Percentiles rank a stretch among this genome's conserved stretches.
Evolutionary conservation across 2,888 invertebrate genomes (phyloP).

Genomic region (Tetanocera ferruginea): DNA sequence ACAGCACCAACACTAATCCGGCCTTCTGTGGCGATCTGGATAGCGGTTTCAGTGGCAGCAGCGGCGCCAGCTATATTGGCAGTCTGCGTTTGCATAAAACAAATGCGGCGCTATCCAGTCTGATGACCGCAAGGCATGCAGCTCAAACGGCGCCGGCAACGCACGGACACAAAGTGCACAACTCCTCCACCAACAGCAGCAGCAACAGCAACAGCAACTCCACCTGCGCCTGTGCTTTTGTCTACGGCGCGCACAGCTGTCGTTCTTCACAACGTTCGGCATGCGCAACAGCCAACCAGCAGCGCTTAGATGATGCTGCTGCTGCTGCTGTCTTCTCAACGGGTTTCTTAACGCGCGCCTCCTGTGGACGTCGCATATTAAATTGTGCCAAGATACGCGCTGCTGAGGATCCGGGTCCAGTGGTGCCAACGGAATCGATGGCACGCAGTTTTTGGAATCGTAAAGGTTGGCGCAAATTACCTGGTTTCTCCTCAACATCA

Average conservation of each 20-base stretch:
- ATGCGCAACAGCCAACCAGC: conserved; percentile 33
- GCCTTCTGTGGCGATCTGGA: conserved; percentile 75
- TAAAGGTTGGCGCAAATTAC: conserved; percentile 84
- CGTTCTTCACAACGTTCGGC: conserved; percentile 65
- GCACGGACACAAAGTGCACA: not conserved
- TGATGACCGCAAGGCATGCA: conserved; percentile 60
- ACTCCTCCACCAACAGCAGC: not conserved
- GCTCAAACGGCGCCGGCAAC: conserved; percentile 25
- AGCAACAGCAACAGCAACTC: conserved; percentile 28
- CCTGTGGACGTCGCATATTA: conserved; percentile 68
- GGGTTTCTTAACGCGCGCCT: conserved; percentile 64
- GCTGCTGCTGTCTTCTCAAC: conserved; percentile 42
- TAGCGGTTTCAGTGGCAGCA: conserved; percentile 87
- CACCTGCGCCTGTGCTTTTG: conserved; percentile 47
- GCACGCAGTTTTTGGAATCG: conserved; percentile 77
- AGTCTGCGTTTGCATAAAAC: conserved; percentile 73
- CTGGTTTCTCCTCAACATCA: conserved; percentile 80
- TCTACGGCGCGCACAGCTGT: conserved; percentile 63
- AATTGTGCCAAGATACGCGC: conserved; percentile 71
- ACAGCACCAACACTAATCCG: conserved; percentile 63
- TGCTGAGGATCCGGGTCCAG: conserved; percentile 70
- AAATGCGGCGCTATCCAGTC: conserved; percentile 60
- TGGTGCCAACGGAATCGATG: conserved; percentile 64
- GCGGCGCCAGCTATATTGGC: conserved; percentile 84
- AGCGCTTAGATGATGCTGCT: conserved; percentile 8